Percentiles rank a stretch among this genome's conserved stretches.
These are phyloP conservation scores for Teinopalpus imperialis DNA, from an alignment of 2,888 invertebrate genomes.

Conservation along the genomic window DNA sequence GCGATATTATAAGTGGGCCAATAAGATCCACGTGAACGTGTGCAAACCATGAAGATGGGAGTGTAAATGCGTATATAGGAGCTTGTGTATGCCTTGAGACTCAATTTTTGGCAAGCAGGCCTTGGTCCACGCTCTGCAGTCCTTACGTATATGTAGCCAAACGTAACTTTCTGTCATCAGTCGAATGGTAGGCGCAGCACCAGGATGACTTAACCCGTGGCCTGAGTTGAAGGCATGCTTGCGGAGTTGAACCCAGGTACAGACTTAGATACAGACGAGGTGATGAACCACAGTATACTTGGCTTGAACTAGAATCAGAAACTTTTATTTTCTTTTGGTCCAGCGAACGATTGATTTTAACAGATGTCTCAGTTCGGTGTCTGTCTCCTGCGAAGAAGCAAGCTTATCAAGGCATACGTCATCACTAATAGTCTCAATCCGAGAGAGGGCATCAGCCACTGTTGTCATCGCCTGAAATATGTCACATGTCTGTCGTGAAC, in stretches of 20 bases:
- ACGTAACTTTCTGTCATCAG: too few species aligned
- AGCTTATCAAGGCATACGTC: neutral
- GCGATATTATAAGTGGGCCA: neutral
- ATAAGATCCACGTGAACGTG: neutral
- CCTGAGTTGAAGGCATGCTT: too few species aligned
- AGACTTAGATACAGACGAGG: too few species aligned
- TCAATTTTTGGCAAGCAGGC: too few species aligned
- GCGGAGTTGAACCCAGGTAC: too few species aligned
- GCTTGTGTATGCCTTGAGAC: too few species aligned
- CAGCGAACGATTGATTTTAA: neutral
- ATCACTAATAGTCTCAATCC: neutral
- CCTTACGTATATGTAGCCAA: too few species aligned
- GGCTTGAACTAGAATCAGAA: too few species aligned
- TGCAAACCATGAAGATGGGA: neutral
- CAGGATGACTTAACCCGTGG: too few species aligned
- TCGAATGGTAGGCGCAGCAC: too few species aligned
- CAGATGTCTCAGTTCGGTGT: neutral
- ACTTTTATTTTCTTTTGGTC: neutral
- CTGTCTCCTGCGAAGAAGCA: neutral
- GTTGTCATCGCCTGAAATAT: neutral
- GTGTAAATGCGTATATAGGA: neutral
- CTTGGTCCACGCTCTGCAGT: too few species aligned
- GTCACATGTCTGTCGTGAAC: neutral
- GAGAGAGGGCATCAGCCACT: neutral
- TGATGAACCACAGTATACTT: too few species aligned